Conservation (phyloP, 2,797 vertebrate species). For the Clarias laeviceps region DNA sequence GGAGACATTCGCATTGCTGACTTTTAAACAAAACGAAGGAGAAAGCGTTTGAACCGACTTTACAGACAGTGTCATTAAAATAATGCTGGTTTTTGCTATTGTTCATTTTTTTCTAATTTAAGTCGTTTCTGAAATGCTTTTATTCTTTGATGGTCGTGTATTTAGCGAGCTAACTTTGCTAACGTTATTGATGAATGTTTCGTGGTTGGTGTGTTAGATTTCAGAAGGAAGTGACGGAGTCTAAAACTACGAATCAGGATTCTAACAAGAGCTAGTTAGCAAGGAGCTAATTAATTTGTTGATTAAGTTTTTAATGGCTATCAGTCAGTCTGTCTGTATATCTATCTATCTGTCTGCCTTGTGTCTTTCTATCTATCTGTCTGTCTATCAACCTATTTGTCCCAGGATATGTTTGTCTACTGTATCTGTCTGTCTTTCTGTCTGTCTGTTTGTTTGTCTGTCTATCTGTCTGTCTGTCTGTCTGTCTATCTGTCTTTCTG, state of each 20-base stretch:
- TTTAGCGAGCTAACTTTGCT: not conserved
- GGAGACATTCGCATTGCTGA: not conserved
- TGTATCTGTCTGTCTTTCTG: no score
- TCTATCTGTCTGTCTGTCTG: no score
- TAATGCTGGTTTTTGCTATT: not conserved
- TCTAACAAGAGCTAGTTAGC: not conserved
- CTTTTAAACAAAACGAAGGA: not conserved
- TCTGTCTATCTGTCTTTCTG: no score
- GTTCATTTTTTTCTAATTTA: not conserved
- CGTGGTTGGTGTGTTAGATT: not conserved
- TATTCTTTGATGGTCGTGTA: not conserved
- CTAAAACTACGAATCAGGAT: not conserved
- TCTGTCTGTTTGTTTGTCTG: no score
- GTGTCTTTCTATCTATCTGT: no score
- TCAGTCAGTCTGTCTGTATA: no score
- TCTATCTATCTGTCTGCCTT: no score
- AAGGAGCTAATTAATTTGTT: not conserved
- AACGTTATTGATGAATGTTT: not conserved
- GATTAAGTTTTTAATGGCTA: not conserved
- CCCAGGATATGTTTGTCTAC: no score
- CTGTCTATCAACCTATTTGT: no score
- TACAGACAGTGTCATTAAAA: no score
- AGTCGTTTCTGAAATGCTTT: not conserved
- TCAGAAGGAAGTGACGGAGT: not conserved
- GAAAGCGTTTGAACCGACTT: not conserved